A percentile compares a stretch with the other conserved stretches of the same genome.
Evolutionary conservation across 2,113 vertebrate genomes (phyloP).

Genomic region (Turnix velox): DNA sequence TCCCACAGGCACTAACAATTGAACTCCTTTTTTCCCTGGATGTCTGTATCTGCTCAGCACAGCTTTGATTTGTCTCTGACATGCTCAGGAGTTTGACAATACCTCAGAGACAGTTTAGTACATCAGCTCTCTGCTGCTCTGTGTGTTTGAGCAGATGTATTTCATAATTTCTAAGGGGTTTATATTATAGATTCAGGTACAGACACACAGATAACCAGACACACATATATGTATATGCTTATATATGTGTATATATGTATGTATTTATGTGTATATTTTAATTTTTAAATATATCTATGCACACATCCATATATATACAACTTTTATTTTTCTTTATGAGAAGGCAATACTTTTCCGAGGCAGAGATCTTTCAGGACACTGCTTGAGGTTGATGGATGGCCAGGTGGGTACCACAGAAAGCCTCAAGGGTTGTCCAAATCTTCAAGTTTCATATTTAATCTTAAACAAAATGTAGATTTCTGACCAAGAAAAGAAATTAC

Average conservation of each 20-base stretch:
- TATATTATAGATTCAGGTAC: no score
- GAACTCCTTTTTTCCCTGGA: not conserved
- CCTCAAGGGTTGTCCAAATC: not conserved
- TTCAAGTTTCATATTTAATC: not conserved
- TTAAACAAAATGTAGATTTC: not conserved
- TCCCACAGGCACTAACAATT: not conserved
- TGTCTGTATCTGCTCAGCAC: not conserved
- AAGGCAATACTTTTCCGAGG: not conserved
- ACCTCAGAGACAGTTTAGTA: not conserved
- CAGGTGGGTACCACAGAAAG: not conserved
- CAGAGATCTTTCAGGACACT: not conserved
- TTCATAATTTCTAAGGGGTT: no score
- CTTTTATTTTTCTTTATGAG: not conserved
- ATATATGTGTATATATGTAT: not conserved
- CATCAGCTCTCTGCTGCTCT: not conserved
- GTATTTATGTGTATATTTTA: not conserved
- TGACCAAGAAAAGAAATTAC: not conserved
- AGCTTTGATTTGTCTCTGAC: not conserved
- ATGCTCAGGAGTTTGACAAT: not conserved
- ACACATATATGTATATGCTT: no score
- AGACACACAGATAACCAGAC: not conserved
- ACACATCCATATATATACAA: not conserved
- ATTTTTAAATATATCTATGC: not conserved
- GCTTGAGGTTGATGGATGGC: not conserved
- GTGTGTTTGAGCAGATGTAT: not conserved